Conservation (phyloP, 2,113 vertebrate species). For the Clarias magur region DNA sequence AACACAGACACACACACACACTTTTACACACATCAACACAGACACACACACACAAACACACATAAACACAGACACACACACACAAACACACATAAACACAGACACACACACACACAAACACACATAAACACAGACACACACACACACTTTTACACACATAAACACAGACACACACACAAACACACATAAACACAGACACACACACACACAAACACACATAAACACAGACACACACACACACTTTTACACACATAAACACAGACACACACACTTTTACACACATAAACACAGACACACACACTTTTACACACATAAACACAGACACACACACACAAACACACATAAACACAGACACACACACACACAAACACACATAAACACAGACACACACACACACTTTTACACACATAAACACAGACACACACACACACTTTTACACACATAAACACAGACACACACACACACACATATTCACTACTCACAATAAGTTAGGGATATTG, state of each 20-base stretch:
- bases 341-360: not conserved
- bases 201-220: not conserved
- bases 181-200: not conserved
- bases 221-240: not conserved
- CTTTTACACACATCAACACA: too few relatives aligned
- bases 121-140: too few relatives aligned
- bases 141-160: not conserved
- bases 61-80: not conserved
- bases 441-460: too few relatives aligned
- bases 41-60: not conserved
- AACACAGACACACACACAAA: too few relatives aligned
- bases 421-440: not conserved
- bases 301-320: not conserved
- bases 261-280: too few relatives aligned
- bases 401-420: too few relatives aligned
- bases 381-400: too few relatives aligned
- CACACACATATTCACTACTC: too few relatives aligned
- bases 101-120: not conserved
- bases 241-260: too few relatives aligned
- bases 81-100: not conserved
- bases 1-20: too few relatives aligned
- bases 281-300: not conserved
- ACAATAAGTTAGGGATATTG: too few relatives aligned
- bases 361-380: not conserved
- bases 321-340: not conserved